Percentiles rank a stretch among this genome's conserved stretches.
phyloP scores from a whole-genome alignment of 2,797 vertebrate species.

The Intellagama lesueurii region DNA sequence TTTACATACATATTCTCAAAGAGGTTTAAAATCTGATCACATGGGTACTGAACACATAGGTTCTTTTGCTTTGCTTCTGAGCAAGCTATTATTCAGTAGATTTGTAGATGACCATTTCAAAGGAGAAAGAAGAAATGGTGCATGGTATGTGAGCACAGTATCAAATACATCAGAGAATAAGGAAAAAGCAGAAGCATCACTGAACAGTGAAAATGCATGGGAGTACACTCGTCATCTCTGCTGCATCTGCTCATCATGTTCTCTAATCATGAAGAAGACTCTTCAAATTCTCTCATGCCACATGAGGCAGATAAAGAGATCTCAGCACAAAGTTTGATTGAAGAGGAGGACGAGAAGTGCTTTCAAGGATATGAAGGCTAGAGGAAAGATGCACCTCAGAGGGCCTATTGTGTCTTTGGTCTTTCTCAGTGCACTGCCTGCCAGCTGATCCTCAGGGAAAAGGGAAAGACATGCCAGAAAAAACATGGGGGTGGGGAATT shows the following conservation, averaged over 20 bases:
- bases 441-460: slow-evolving; percentile 23
- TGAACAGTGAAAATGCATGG: slow-evolving; percentile 43
- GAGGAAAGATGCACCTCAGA: slow-evolving; percentile 15
- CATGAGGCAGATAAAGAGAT: slow-evolving; percentile 32
- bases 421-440: background rate
- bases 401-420: slow-evolving; percentile 3
- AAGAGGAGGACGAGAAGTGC: slow-evolving; percentile 42
- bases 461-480: background rate
- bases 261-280: slow-evolving; percentile 48
- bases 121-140: slow-evolving; percentile 50
- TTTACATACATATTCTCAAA: background rate
- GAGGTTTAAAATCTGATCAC: background rate
- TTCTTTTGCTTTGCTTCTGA: background rate
- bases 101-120: slow-evolving; percentile 39
- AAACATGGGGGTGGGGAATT: background rate
- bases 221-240: slow-evolving; percentile 32
- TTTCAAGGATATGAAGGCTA: slow-evolving; percentile 19
- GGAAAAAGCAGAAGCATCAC: slow-evolving; percentile 22
- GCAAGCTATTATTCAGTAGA: slow-evolving; percentile 42
- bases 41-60: background rate
- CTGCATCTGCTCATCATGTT: slow-evolving; percentile 32
- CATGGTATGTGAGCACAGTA: slow-evolving; percentile 57
- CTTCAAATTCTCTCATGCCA: slow-evolving; percentile 37
- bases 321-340: slow-evolving; percentile 9
- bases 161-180: slow-evolving; percentile 45